Evolutionary conservation across 2,797 vertebrate genomes (phyloP), one percentile per base, ranked within the genome.

Genomic region (Serranus cabrilla): DNA sequence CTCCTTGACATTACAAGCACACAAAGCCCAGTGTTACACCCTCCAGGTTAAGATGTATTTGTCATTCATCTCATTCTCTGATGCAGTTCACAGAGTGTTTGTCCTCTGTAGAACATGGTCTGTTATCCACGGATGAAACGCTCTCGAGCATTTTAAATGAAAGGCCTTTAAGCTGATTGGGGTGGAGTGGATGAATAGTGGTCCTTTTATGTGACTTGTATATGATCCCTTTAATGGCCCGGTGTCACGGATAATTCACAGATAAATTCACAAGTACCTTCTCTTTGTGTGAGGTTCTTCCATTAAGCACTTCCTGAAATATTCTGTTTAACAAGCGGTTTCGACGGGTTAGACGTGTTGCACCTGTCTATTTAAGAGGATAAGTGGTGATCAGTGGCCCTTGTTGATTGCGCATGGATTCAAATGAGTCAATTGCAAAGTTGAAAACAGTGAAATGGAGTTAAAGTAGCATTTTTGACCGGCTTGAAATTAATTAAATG

Each of bases 141-240:
- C 84, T 89, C 76, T 83, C 68, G 66, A 89, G 65, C 56, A 2
- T 70, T 82, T 82, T 58, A 71, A 91, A 85, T 84, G 61, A 88
- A 84, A 81, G 78, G 78, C 71, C 78, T 85, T 87, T 67, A 82
- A 71, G 71, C 83, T 79, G 84, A 88, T 82, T 80, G 76, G 57
- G 56, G 39, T 91, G 66, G 80, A 93, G 87, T 86, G 85, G 81
- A 31, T 72, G 70, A 80, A 47, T 50, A 74, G 74, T 65, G 85
- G 74, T 49, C 78, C 65, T 90, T 84, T 34, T 69, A 73, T 65
- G 60, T 66, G 63, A 63, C 75, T 78, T 11, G 63, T 63, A 69
- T 77, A 78, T 71, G 64, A 79, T 76, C 76, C 69, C 64, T 77
- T 78, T 76, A 78, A 81, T 84, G 83, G 60, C 52, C 43, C 55